Evolutionary conservation across 1,140 invertebrate species (phyloP).

Genomic region (Bicyclus anynana): DNA sequence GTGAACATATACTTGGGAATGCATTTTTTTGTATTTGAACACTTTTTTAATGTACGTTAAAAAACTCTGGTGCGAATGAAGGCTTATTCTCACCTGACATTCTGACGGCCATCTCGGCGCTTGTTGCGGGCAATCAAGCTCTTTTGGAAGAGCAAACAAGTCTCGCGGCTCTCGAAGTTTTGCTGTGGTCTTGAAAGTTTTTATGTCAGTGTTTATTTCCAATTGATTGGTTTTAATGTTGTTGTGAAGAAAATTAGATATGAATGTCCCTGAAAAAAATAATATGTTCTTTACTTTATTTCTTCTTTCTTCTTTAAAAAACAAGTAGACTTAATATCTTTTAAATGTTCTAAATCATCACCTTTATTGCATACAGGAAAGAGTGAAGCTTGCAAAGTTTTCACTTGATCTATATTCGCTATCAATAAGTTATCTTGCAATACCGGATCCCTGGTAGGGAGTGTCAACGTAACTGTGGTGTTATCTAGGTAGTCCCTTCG

Average conservation of each 20-base stretch:
- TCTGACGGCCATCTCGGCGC: constrained; percentile 91
- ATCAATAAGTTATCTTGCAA: constrained; percentile 59
- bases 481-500: constrained; percentile 46
- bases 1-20: no score
- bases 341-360: constrained; percentile 28
- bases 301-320: neutral
- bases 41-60: no score
- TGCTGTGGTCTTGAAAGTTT: constrained; percentile 79
- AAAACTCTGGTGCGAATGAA: neutral
- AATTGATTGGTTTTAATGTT: constrained; percentile 82
- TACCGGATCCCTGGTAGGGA: constrained; percentile 55
- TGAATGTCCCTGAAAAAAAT: constrained; percentile 72
- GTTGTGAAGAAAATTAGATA: constrained; percentile 78
- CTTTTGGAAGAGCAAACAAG: constrained; percentile 82
- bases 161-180: constrained; percentile 83
- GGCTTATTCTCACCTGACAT: constrained; percentile 82
- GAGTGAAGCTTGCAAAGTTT: constrained; percentile 78
- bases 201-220: constrained; percentile 82
- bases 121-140: constrained; percentile 85
- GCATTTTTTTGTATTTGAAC: no score
- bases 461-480: constrained; percentile 50
- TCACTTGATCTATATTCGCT: constrained; percentile 75
- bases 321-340: neutral
- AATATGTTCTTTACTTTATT: neutral
- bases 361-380: constrained; percentile 79